Evolutionary conservation across 2,113 vertebrate genomes (phyloP), one percentile per base, ranked within the genome.

Genomic region (Scophthalmus maximus): DNA sequence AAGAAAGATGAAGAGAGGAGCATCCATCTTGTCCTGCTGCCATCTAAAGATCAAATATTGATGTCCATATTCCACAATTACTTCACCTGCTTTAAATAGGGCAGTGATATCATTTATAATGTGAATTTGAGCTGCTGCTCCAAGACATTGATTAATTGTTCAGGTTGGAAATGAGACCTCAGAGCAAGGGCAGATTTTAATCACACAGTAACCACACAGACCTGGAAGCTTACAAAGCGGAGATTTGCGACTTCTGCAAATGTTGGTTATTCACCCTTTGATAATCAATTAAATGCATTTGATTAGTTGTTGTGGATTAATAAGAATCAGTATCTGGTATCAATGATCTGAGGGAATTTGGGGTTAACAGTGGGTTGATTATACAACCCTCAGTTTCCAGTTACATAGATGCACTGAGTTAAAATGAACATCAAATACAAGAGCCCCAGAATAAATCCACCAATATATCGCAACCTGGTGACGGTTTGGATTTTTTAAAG

Each of bases 131-230:
- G 89, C 81, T 79, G 78, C 20, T 14, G 68, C 76, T 73, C 69
- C 77, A 50, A 74, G 85, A 75, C 89, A 91, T 90, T 90, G 91
- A 90, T 90, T 89, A 82, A 91, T 90, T 85, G 89, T 89, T 88
- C 82, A 66, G 73, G 76, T 86, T 87, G 83, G 84, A 88, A 89
- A 89, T 68, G 34, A 81, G 80, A 91, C 49, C 77, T 83, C 72
- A 53, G 74, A 71, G 84, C 69, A 70, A 82, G 88, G 77, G 53
- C 87, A 76, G 81, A 85, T 87, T 87, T 84, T 73, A 80, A 87
- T 84, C 69, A 61, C 63, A 60, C 63, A n/a, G n/a, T n/a, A n/a
- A 44, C 34, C 29, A 29, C 51, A 36, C 36, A 59, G 56, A 57
- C 58, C 32, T 71, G 15, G 34, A 53, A n/a, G n/a, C n/a, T n/a